phyloP scores from a whole-genome alignment of 2,113 vertebrate species.

The western clawed frog (Xenopus tropicalis) region DNA sequence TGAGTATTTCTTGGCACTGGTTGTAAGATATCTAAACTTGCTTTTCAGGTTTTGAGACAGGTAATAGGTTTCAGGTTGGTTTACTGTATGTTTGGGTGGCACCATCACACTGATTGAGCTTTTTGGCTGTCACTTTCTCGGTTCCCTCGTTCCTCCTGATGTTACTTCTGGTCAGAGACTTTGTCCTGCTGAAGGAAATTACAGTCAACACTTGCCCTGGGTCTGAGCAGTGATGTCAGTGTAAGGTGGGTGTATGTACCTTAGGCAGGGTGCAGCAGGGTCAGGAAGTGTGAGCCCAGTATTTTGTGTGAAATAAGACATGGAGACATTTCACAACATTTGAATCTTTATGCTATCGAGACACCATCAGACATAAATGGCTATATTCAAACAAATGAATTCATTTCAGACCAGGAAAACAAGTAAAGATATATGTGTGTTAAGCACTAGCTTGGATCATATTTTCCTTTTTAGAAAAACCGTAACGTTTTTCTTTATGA shows the following conservation, averaged over 20 bases:
- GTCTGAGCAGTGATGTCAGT: constrained; percentile 19
- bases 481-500: too few relatives aligned
- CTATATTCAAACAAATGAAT: too few relatives aligned
- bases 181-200: constrained; percentile 28
- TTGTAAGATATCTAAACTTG: constrained; percentile 6
- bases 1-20: constrained; percentile 5
- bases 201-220: constrained; percentile 1
- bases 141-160: not conserved
- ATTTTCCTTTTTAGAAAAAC: too few relatives aligned
- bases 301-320: not conserved
- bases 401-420: too few relatives aligned
- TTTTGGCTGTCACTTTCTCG: constrained; percentile 6
- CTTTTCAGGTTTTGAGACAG: constrained; percentile 20
- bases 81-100: constrained; percentile 12
- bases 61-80: not conserved
- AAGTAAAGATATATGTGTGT: too few relatives aligned
- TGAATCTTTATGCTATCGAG: too few relatives aligned
- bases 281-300: not conserved
- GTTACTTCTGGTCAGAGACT: constrained; percentile 24
- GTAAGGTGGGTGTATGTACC: constrained; percentile 16
- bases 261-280: constrained; percentile 2
- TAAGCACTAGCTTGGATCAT: too few relatives aligned
- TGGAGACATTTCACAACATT: not conserved
- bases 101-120: constrained; percentile 13
- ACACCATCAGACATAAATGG: too few relatives aligned